phyloP scores from a whole-genome alignment of 2,888 invertebrate species.

The Netelia virgata region DNA sequence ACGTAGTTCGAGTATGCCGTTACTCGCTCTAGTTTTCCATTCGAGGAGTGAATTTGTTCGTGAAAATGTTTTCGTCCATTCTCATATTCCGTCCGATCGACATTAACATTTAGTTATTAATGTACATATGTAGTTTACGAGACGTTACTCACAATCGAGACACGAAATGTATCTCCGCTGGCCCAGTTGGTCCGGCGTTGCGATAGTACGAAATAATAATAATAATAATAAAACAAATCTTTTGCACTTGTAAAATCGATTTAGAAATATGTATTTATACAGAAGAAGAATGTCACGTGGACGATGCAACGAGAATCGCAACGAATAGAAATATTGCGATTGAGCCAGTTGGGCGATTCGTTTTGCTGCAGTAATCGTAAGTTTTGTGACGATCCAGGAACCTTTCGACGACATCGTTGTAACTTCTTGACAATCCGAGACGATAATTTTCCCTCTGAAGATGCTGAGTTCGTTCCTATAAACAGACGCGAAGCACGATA shows the following conservation, averaged over 20 bases:
- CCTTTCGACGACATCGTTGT: slow-evolving; percentile 71
- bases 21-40: slow-evolving; percentile 48
- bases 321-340: slow-evolving; percentile 15
- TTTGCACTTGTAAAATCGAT: slow-evolving; percentile 50
- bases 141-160: slow-evolving; percentile 35
- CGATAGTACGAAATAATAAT: slow-evolving; percentile 38
- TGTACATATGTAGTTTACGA: slow-evolving; percentile 44
- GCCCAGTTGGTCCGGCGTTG: slow-evolving; percentile 32
- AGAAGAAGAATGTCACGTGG: not conserved
- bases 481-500: slow-evolving; percentile 36
- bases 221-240: slow-evolving; percentile 16
- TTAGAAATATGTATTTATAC: not conserved
- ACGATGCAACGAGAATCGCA: slow-evolving; percentile 18
- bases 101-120: slow-evolving; percentile 50
- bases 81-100: slow-evolving; percentile 48
- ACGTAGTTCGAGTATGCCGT: slow-evolving; percentile 34
- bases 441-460: slow-evolving; percentile 70
- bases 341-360: slow-evolving; percentile 23
- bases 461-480: slow-evolving; percentile 74
- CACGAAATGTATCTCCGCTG: slow-evolving; percentile 14
- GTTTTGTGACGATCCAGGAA: slow-evolving; percentile 60
- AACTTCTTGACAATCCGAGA: slow-evolving; percentile 67
- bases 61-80: slow-evolving; percentile 9
- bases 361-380: slow-evolving; percentile 48
- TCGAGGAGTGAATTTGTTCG: slow-evolving; percentile 27